These are phyloP conservation scores for Lysandra bellargus DNA, from an alignment of 2,888 invertebrate genomes.

Conservation along the genomic window DNA sequence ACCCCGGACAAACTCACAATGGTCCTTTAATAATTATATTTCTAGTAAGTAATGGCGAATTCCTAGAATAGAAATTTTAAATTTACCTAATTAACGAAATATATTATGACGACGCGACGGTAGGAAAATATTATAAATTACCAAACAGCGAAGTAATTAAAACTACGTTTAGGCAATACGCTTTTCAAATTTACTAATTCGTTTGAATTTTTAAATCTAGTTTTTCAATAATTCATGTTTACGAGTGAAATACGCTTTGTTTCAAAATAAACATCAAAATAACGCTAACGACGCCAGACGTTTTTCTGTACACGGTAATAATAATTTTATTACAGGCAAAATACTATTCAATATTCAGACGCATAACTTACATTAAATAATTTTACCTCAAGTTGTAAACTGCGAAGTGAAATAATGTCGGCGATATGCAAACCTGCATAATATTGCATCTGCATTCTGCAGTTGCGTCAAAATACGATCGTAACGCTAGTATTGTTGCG, in stretches of 20 bases:
- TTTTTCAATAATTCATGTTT: too few species aligned
- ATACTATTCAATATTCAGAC: neutral
- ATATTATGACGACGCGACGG: neutral
- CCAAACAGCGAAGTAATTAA: neutral
- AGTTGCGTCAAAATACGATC: slow-evolving; percentile 5
- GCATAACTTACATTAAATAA: neutral
- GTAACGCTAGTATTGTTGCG: neutral
- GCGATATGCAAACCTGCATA: neutral
- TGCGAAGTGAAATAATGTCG: neutral
- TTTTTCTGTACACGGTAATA: neutral
- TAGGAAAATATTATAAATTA: neutral
- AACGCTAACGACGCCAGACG: neutral
- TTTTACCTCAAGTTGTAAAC: neutral
- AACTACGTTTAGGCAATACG: too few species aligned
- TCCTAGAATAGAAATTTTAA: neutral
- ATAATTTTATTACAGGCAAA: neutral
- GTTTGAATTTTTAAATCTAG: too few species aligned
- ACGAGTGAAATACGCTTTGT: neutral
- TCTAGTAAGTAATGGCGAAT: neutral
- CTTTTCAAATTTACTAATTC: too few species aligned
- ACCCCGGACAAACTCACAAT: neutral
- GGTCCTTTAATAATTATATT: neutral
- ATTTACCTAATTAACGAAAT: neutral
- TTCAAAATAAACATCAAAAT: neutral
- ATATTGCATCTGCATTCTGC: neutral